phyloP scores from a whole-genome alignment of 2,888 invertebrate species.

The Coecobrya sp. region DNA sequence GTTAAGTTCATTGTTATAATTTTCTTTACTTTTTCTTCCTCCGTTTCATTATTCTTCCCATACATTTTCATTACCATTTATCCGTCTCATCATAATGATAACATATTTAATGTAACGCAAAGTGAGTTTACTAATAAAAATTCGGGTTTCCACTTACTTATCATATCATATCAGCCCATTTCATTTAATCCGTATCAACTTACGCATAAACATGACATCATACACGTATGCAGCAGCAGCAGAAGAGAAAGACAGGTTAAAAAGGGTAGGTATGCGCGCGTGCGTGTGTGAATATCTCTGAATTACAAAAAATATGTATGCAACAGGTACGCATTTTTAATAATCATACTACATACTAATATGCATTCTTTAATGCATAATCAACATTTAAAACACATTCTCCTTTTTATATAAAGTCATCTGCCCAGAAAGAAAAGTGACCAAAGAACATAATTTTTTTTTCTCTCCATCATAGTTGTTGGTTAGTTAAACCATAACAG shows the following conservation, averaged over 20 bases:
- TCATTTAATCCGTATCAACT: slow-evolving; percentile 77
- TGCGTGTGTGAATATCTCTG: not conserved
- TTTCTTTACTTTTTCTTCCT: slow-evolving; percentile 23
- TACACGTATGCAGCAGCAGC: not conserved
- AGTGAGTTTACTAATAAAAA: slow-evolving; percentile 77
- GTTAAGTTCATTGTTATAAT: no score
- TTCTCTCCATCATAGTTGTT: not conserved
- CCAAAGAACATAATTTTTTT: slow-evolving; percentile 28
- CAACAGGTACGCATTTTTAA: not conserved
- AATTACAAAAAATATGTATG: not conserved
- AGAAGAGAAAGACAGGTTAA: slow-evolving; percentile 18
- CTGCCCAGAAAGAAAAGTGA: slow-evolving; percentile 38
- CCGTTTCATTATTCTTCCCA: not conserved
- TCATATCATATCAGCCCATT: slow-evolving; percentile 66
- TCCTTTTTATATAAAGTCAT: slow-evolving; percentile 45
- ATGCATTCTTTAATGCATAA: not conserved
- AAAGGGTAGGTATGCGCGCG: not conserved
- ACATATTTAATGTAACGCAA: slow-evolving; percentile 57
- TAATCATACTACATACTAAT: not conserved
- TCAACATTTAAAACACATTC: slow-evolving; percentile 45
- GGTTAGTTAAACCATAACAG: slow-evolving; percentile 8
- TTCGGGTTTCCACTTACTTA: slow-evolving; percentile 78
- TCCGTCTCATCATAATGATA: slow-evolving; percentile 9
- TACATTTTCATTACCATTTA: slow-evolving; percentile 7
- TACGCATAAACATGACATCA: slow-evolving; percentile 43